These are phyloP conservation scores for Phortica okadai DNA, from an alignment of 2,888 invertebrate genomes.

Conservation along the genomic window DNA sequence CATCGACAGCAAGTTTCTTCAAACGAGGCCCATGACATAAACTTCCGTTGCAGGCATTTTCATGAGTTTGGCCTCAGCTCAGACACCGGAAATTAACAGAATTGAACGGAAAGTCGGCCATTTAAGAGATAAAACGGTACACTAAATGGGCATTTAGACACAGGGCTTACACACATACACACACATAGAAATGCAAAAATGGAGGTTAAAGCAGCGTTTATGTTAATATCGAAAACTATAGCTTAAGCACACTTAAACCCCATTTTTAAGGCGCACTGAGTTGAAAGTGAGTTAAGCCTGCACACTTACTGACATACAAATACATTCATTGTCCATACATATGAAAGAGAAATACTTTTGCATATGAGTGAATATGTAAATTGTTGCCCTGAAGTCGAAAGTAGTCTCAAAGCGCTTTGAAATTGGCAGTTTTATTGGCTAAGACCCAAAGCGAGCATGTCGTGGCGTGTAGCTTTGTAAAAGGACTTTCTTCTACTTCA, in stretches of 20 bases:
- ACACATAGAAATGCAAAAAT: neutral
- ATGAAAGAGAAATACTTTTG: neutral
- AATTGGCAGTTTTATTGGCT: slow-evolving; percentile 11
- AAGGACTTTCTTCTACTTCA: neutral
- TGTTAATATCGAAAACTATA: slow-evolving; percentile 10
- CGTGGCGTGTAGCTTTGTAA: neutral
- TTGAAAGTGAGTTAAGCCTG: neutral
- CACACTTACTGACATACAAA: neutral
- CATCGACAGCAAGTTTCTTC: neutral
- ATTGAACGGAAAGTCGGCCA: slow-evolving; percentile 23
- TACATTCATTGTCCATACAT: neutral
- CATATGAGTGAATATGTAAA: slow-evolving; percentile 2
- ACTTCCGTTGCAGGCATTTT: neutral
- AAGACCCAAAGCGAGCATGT: neutral
- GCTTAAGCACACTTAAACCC: slow-evolving; percentile 3
- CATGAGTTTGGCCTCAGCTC: neutral
- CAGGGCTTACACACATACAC: neutral
- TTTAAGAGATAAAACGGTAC: slow-evolving; percentile 10
- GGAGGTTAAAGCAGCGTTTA: neutral
- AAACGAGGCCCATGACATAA: neutral
- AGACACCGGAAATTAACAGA: slow-evolving; percentile 23
- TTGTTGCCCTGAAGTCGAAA: neutral
- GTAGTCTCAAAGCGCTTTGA: slow-evolving; percentile 15
- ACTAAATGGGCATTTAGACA: slow-evolving; percentile 7
- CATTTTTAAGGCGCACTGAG: neutral